Conservation (phyloP, 2,888 invertebrate genomes). For the Salpingus planirostris region DNA sequence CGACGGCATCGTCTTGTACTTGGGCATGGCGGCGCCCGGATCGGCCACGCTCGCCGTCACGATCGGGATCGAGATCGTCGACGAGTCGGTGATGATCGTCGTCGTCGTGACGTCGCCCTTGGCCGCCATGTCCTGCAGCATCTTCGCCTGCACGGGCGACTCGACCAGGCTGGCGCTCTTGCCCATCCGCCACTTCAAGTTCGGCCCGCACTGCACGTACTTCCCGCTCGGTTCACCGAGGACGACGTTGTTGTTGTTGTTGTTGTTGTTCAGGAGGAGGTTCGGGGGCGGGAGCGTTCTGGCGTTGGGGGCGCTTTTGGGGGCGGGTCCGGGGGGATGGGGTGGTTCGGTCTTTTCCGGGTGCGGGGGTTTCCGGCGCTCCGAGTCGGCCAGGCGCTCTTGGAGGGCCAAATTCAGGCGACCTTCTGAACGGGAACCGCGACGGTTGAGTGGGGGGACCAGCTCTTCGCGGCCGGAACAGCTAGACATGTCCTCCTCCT, state of each 20-base stretch:
- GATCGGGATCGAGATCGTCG: constrained; percentile 48
- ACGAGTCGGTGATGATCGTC: constrained; percentile 45
- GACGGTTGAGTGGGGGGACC: constrained; percentile 48
- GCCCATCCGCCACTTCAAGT: constrained; percentile 34
- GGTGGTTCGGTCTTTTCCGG: constrained; percentile 22
- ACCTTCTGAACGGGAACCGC: constrained; percentile 74
- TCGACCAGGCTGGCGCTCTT: constrained; percentile 29
- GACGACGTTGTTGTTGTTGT: too few relatives aligned
- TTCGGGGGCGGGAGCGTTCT: background rate
- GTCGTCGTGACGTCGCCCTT: constrained; percentile 32
- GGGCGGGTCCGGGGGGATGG: constrained; percentile 19
- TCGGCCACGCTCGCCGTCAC: constrained; percentile 36
- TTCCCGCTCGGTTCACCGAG: background rate
- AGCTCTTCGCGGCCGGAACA: constrained; percentile 51
- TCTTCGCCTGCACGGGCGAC: constrained; percentile 21
- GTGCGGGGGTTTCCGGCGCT: constrained; percentile 46
- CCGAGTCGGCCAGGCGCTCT: constrained; percentile 50
- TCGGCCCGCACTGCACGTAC: constrained; percentile 20
- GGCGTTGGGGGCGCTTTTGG: background rate
- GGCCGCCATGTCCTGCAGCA: constrained; percentile 23
- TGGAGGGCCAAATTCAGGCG: constrained; percentile 63
- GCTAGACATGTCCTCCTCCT: constrained; percentile 66
- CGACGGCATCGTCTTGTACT: constrained; percentile 53
- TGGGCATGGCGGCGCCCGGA: constrained; percentile 34
- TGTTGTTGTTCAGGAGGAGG: constrained; percentile 8